Evolutionary conservation across 2,888 invertebrate species (phyloP), one percentile per base, ranked within the genome.

Genomic region (Nemurella pictetii): DNA sequence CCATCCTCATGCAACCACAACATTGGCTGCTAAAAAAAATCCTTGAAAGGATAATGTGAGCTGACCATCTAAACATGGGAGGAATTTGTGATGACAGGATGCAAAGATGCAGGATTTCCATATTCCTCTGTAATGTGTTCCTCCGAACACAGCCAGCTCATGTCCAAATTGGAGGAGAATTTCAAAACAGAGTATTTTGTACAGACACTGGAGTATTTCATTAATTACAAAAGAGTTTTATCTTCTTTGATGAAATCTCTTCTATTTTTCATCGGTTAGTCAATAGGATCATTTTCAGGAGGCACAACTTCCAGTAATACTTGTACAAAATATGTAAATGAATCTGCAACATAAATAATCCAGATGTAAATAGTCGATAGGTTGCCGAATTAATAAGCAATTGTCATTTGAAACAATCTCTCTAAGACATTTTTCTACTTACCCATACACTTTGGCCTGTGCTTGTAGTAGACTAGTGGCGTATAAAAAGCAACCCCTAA

Each of bases 401-500:
- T 55, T 55, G 9, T 9, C 55, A 12, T 9, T 55, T 55, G 15
- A 12, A n/a, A n/a, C n/a, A n/a, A n/a, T n/a, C n/a, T n/a, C n/a
- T n/a, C n/a, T 28, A 3, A 26, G 9, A 84, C 35, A 55, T 81
- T 3, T 84, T 82, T 80, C 12, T 30, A 89, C 93, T 93, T 89
- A 95, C 95, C 92, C 91, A 94, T 92, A 87, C 92, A 90, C 86
- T 90, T 91, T 81, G 95, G 94, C 80, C 93, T 92, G 87, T 92
- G 92, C 89, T 93, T 93, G 88, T 93, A 93, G 89, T 95, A 95
- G 74, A 97, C 94, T 89, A 95, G 96, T 85, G 94, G 91, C 80
- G 95, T 94, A 89, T 97, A 97, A 80, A 96, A 93, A 0, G 92
- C 89, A 0, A 94, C 91, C 0, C 96, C 97, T 73, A 94, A 87